Evolutionary conservation across 2,888 invertebrate species (phyloP), one percentile per base, ranked within the genome.

Genomic region (Spisula subtruncata): DNA sequence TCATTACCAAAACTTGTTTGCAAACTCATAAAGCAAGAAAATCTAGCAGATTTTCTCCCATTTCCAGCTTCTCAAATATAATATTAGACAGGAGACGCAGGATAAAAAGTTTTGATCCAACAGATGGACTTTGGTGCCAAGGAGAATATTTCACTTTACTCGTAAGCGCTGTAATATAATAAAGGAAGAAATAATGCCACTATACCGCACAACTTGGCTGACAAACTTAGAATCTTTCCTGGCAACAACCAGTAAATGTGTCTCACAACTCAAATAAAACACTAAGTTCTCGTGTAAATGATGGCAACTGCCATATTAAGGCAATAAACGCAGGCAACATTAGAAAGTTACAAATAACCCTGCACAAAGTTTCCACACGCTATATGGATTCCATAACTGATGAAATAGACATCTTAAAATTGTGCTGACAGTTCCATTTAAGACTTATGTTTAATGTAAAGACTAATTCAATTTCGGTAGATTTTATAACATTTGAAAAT

Each of bases 1-100:
- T 85, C 79, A 18, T 80, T 29, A 80, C 51, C 35, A 41, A 80
- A n/a, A 80, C 82, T 84, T 41, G 51, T 80, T 85, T 75, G 75
- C 75, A 75, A 75, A 75, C 35, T 18, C 60, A 75, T 75, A 75
- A 75, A 75, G 32, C 75, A 75, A 35, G 14, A 35, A 75, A 75
- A 75, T 75, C 75, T 35, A 75, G 12, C 32, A 32, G 75, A 75
- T 75, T 75, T 75, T 75, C 75, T 75, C 75, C 16, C 32, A 75
- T 75, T 75, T 32, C 18, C 35, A 8, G 75, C 5, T 75, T 75
- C 75, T 35, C 75, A 75, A 75, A 75, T 32, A 16, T 75, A 32
- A 75, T 32, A 32, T 14, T 6, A 75, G 75, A 75, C 32, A 75
- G 16, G 75, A 35, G 32, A 35, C 12, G 16, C 35, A 12, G 75